phyloP scores from a whole-genome alignment of 2,888 invertebrate species.

The Schizotus pectinicornis region DNA sequence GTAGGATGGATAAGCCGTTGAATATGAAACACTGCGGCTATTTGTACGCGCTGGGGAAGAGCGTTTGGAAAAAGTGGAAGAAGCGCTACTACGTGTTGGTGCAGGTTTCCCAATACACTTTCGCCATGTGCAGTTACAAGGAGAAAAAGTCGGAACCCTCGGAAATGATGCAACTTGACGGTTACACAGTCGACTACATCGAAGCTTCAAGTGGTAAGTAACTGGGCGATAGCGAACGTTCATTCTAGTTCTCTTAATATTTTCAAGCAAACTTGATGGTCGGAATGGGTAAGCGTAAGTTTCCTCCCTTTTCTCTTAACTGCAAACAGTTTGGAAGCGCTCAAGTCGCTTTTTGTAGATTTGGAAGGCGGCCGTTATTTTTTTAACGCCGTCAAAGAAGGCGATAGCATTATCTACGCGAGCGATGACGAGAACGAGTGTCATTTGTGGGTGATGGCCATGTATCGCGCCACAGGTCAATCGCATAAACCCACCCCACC shows the following conservation, averaged over 20 bases:
- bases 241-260: constrained; percentile 16
- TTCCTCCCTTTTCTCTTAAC: constrained; percentile 38
- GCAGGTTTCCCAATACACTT: constrained; percentile 99
- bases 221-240: not conserved
- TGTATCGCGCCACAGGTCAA: constrained; percentile 99
- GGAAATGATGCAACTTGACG: constrained; percentile 99
- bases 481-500: constrained; percentile 98
- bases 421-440: constrained; percentile 98
- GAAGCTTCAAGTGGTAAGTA: constrained; percentile 89
- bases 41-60: constrained; percentile 91
- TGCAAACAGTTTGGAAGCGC: constrained; percentile 27
- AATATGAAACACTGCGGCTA: constrained; percentile 99
- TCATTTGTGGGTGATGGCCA: constrained; percentile 98
- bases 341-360: constrained; percentile 63
- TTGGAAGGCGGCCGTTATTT: constrained; percentile 93
- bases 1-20: constrained; percentile 97
- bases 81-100: constrained; percentile 97
- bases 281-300: constrained; percentile 78
- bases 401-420: constrained; percentile 95
- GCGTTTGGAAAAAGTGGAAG: constrained; percentile 99
- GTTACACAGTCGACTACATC: constrained; percentile 98
- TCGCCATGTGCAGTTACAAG: constrained; percentile 99
- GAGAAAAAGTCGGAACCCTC: constrained; percentile 99
- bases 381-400: constrained; percentile 98
- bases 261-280: constrained; percentile 87